Evolutionary conservation across 2,113 vertebrate species (phyloP).

Genomic region (Mionectes macconnelli): DNA sequence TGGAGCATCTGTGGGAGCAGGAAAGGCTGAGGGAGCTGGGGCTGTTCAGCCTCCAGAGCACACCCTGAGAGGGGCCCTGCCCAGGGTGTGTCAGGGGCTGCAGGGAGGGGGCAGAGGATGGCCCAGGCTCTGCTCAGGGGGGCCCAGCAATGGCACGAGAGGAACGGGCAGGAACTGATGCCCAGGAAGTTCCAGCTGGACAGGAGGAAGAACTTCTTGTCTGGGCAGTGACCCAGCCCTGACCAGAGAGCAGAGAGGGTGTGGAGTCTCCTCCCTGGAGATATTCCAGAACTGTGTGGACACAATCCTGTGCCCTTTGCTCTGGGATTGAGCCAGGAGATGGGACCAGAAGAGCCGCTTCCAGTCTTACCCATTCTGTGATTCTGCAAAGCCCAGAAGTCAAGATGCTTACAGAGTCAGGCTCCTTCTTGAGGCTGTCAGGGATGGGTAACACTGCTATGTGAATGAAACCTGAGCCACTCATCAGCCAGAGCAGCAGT

Average conservation of each 20-base stretch:
- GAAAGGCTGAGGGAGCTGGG: neutral
- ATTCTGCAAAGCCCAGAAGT: neutral
- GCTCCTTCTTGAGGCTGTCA: neutral
- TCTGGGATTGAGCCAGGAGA: neutral
- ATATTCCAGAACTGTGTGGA: neutral
- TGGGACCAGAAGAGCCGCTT: neutral
- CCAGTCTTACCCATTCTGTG: accelerated
- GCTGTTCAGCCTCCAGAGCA: neutral
- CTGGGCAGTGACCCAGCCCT: neutral
- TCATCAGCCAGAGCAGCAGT: neutral
- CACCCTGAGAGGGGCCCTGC: neutral
- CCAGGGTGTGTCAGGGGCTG: neutral
- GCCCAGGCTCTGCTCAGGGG: neutral
- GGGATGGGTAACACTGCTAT: neutral
- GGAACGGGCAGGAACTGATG: neutral
- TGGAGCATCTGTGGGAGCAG: neutral
- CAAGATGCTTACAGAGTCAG: neutral
- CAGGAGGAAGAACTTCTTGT: neutral
- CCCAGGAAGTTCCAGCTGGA: neutral
- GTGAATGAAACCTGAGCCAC: neutral
- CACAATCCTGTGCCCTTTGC: neutral
- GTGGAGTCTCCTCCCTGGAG: neutral
- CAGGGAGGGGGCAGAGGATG: neutral
- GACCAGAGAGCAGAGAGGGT: neutral
- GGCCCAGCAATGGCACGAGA: neutral